Evolutionary conservation across 2,888 invertebrate genomes (phyloP).

Genomic region (Orthosia incerta): DNA sequence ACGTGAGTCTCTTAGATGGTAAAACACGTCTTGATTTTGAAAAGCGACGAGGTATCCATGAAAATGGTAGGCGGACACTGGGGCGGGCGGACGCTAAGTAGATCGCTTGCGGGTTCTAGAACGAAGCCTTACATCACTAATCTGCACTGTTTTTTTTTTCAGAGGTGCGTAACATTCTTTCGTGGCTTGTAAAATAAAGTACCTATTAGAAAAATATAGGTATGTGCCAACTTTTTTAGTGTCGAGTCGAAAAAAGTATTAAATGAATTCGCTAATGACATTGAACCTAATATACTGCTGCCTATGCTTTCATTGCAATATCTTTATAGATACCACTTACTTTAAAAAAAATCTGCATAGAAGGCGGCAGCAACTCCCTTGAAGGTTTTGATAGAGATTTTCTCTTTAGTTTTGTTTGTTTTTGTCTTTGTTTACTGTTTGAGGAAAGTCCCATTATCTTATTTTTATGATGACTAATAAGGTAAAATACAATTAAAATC

Average conservation of each 20-base stretch:
- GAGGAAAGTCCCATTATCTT: neutral
- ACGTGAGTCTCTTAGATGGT: slow-evolving; percentile 15
- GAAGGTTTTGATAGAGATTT: too few relatives aligned
- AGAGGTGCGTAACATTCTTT: slow-evolving; percentile 75
- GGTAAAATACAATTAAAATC: slow-evolving; percentile 12
- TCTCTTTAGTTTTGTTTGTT: neutral
- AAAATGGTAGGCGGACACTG: slow-evolving; percentile 69
- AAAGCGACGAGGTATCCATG: slow-evolving; percentile 47
- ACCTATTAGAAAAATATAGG: neutral
- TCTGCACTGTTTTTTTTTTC: slow-evolving; percentile 81
- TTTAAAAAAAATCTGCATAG: too few relatives aligned
- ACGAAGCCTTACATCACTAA: slow-evolving; percentile 84
- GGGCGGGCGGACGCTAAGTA: slow-evolving; percentile 76
- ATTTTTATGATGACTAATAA: neutral
- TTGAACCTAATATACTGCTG: too few relatives aligned
- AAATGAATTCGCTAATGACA: too few relatives aligned
- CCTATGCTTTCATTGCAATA: too few relatives aligned
- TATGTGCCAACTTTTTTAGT: too few relatives aligned
- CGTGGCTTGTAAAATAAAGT: neutral
- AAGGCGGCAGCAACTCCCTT: too few relatives aligned
- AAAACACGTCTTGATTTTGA: slow-evolving; percentile 30
- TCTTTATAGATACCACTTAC: too few relatives aligned
- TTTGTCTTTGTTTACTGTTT: neutral
- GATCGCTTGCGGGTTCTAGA: slow-evolving; percentile 74
- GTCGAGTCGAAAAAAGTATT: too few relatives aligned